A percentile compares a stretch with the other conserved stretches of the same genome.
phyloP scores from a whole-genome alignment of 2,113 vertebrate species.

The Eleginops maclovinus region DNA sequence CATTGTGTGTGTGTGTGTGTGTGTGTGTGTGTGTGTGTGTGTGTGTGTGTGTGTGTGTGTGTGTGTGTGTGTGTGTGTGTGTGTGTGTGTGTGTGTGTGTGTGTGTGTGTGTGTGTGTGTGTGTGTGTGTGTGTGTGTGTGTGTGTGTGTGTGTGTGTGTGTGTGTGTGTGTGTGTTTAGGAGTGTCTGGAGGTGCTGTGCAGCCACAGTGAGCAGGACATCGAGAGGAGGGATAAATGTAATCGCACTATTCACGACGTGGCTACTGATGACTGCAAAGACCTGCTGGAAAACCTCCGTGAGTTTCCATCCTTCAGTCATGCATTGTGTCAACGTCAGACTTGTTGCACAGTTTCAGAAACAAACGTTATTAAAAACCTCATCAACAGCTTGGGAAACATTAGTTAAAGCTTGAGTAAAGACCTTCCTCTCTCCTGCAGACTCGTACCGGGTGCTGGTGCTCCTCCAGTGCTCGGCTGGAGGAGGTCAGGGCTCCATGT shows the following conservation, averaged over 20 bases:
- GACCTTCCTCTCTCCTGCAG: conserved; percentile 32
- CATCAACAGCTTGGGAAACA: too few relatives aligned
- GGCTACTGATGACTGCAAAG: conserved; percentile 97
- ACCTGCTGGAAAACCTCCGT: conserved; percentile 96
- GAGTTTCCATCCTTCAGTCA: conserved; percentile 71
- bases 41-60: too few relatives aligned
- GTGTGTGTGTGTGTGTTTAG: conserved; percentile 77
- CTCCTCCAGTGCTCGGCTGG: conserved; percentile 49
- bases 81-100: conserved; percentile 3
- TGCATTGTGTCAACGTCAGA: too few relatives aligned
- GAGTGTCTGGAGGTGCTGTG: conserved; percentile 96
- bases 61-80: too few relatives aligned
- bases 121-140: conserved; percentile 7
- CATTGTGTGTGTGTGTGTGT: background rate
- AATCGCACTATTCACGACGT: conserved; percentile 93
- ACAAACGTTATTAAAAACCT: too few relatives aligned
- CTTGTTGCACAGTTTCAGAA: too few relatives aligned
- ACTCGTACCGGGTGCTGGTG: conserved; percentile 74
- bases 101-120: conserved; percentile 9
- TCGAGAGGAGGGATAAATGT: conserved; percentile 92
- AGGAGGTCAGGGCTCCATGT: conserved; percentile 40
- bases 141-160: conserved; percentile 53
- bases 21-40: too few relatives aligned
- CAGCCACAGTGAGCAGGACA: conserved; percentile 90
- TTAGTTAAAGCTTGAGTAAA: background rate